phyloP scores from a whole-genome alignment of 2,888 invertebrate genomes.

The Cheilosia impressa region DNA sequence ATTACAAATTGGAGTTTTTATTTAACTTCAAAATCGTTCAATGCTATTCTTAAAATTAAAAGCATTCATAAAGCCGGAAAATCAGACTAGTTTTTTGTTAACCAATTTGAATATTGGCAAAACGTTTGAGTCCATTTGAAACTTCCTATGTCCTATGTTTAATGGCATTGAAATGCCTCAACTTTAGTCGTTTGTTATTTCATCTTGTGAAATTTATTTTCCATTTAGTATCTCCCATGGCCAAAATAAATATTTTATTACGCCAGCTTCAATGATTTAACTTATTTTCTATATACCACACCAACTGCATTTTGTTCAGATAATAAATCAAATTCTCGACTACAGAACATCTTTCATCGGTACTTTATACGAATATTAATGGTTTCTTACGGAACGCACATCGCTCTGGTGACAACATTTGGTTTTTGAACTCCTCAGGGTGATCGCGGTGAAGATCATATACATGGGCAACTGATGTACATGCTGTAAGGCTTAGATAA shows the following conservation, averaged over 20 bases:
- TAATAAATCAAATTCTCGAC: slow-evolving; percentile 23
- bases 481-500: background rate
- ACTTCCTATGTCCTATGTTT: slow-evolving; percentile 48
- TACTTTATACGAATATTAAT: slow-evolving; percentile 14
- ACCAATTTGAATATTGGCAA: slow-evolving; percentile 44
- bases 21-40: slow-evolving; percentile 24
- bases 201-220: slow-evolving; percentile 17
- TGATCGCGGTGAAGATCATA: slow-evolving; percentile 1
- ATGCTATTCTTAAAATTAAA: slow-evolving; percentile 38
- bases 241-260: slow-evolving; percentile 12
- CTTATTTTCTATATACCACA: background rate
- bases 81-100: slow-evolving; percentile 45
- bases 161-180: slow-evolving; percentile 42
- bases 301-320: slow-evolving; percentile 7
- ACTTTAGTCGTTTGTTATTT: slow-evolving; percentile 18
- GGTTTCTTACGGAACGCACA: slow-evolving; percentile 5
- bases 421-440: slow-evolving; percentile 15
- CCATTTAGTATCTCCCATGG: slow-evolving; percentile 35
- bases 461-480: background rate
- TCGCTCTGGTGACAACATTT: slow-evolving; percentile 14
- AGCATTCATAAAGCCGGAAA: slow-evolving; percentile 15
- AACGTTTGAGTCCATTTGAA: slow-evolving; percentile 23
- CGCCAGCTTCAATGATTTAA: slow-evolving; percentile 2
- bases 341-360: slow-evolving; percentile 24
- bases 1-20: slow-evolving; percentile 10